phyloP scores from a whole-genome alignment of 1,140 invertebrate genomes.

The Diorhabda sublineata region DNA sequence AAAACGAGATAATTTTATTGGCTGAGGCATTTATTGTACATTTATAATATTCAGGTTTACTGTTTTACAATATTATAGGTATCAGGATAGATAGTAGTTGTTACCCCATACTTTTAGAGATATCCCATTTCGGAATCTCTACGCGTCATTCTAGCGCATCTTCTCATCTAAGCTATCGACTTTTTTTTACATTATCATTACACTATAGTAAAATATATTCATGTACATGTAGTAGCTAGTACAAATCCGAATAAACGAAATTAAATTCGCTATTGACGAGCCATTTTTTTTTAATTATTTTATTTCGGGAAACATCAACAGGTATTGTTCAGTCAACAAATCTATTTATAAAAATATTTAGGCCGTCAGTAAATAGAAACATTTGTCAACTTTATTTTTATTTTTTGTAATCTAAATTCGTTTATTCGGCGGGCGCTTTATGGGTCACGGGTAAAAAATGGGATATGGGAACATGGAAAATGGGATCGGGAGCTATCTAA shows the following conservation, averaged over 20 bases:
- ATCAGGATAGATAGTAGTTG: slow-evolving; percentile 42
- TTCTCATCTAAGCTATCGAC: slow-evolving; percentile 24
- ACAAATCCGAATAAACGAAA: not conserved
- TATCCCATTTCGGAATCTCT: slow-evolving; percentile 21
- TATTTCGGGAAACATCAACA: slow-evolving; percentile 32
- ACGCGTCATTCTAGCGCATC: slow-evolving; percentile 27
- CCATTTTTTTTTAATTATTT: slow-evolving; percentile 15
- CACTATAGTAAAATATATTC: slow-evolving; percentile 39
- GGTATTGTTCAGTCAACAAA: slow-evolving; percentile 40
- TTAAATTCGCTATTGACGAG: slow-evolving; percentile 20
- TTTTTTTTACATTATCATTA: slow-evolving; percentile 30
- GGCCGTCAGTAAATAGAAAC: slow-evolving; percentile 34
- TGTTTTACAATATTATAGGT: slow-evolving; percentile 39
- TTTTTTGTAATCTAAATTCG: not conserved
- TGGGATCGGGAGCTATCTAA: slow-evolving; percentile 21
- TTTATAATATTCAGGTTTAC: slow-evolving; percentile 41
- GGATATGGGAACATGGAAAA: slow-evolving; percentile 11
- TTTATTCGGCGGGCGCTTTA: slow-evolving; percentile 8
- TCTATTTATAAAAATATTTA: slow-evolving; percentile 43
- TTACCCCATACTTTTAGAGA: slow-evolving; percentile 24
- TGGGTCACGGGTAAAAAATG: slow-evolving; percentile 24
- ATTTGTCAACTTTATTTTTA: slow-evolving; percentile 17
- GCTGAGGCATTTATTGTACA: slow-evolving; percentile 45
- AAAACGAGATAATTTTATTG: slow-evolving; percentile 38
- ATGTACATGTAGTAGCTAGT: slow-evolving; percentile 31